Evolutionary conservation across 2,113 vertebrate genomes (phyloP), one percentile per base, ranked within the genome.

Genomic region (Erythrocercus mccallii): DNA sequence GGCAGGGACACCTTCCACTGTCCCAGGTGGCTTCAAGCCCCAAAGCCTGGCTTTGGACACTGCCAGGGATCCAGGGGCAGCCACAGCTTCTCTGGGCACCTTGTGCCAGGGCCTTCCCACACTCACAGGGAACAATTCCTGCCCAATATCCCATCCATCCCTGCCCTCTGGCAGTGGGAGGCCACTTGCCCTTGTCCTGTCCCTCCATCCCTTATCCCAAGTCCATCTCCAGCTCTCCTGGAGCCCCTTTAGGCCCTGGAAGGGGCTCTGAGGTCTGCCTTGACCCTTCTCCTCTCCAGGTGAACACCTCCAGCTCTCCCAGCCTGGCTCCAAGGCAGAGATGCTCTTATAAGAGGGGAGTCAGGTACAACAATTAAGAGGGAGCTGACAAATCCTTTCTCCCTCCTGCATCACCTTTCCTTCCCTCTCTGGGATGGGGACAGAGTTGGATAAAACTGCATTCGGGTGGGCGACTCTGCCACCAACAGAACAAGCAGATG

Each of bases 211-310:
- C 38, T 61, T 53, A 10, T 78, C 64, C 45, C 33, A 0, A 30
- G 64, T 20, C 47, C 28, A 47, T 78, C n/a, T 53, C 28, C 73
- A 78, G 54, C 64, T 78, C 42, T 64, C 42, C 42, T 48, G 76
- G 50, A 64, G n/a, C 42, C 21, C 35, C 50, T 71, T 71, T 10
- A 71, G 30, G 30, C 40, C 0, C 47, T 47, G 30, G 0, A 1
- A 56, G 11, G 3, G 2, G 17, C 31, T 57, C 31, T 64, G 17
- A 57, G 42, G 0, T 64, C 2, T 50, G 4, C 35, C 17, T 33
- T 1, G 21, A 57, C 0, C 25, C 20, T 48, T 48, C 74, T 1
- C n/a, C 0, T 25, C 23, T 72, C 14, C 76, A 56, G 9, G 17
- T 35, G 66, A 56, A 0, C 35, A 42, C 0, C 2, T 21, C 21